Percentiles rank a stretch among this genome's conserved stretches.
Evolutionary conservation across 2,797 vertebrate genomes (phyloP).

Genomic region (Ataeniobius toweri): DNA sequence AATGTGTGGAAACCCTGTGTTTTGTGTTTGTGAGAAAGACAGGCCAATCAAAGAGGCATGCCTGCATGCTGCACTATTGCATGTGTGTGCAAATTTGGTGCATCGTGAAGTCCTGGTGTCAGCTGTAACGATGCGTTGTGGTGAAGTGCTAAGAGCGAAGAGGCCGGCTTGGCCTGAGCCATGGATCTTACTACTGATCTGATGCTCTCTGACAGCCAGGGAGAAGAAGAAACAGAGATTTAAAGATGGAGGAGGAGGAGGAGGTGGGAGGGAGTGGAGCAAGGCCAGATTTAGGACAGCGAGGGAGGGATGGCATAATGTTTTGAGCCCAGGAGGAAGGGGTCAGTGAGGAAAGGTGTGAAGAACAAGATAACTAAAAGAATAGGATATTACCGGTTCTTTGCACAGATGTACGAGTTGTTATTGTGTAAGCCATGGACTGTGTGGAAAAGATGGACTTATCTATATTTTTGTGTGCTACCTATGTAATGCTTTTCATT

Average conservation of each 20-base stretch:
- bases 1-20: conserved; percentile 35
- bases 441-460: not conserved
- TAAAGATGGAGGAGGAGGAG: conserved; percentile 25
- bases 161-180: conserved; percentile 71
- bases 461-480: not conserved
- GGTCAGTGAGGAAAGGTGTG: conserved; percentile 40
- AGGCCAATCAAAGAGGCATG: conserved; percentile 25
- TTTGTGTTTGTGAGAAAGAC: conserved; percentile 19
- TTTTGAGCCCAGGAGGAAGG: conserved; percentile 43
- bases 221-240: conserved; percentile 37
- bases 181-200: conserved; percentile 80
- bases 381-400: conserved; percentile 35
- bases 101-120: conserved; percentile 73
- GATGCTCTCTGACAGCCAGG: conserved; percentile 73
- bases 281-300: conserved; percentile 56
- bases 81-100: conserved; percentile 35
- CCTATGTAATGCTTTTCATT: not conserved
- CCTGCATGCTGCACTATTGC: conserved; percentile 10
- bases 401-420: conserved; percentile 5
- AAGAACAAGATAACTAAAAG: conserved; percentile 38
- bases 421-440: not conserved
- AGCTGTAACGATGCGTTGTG: conserved; percentile 78
- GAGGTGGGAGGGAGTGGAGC: conserved; percentile 27
- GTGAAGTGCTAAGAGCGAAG: conserved; percentile 72
- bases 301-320: conserved; percentile 50